A percentile compares a stretch with the other conserved stretches of the same genome.
Evolutionary conservation across 2,797 vertebrate species (phyloP).

Genomic region (Pygocentrus nattereri): DNA sequence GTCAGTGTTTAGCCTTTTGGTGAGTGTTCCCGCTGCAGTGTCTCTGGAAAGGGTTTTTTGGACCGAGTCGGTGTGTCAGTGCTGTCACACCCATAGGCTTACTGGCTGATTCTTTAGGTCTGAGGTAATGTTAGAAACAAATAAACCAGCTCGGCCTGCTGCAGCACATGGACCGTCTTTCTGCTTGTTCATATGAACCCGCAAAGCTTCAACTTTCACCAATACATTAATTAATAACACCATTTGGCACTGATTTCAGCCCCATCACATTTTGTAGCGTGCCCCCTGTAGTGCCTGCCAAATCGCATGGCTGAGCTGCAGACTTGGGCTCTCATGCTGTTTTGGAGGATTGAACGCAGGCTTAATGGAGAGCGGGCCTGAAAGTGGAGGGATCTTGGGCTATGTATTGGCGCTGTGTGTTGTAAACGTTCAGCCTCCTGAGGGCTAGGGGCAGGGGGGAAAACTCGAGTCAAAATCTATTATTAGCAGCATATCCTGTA

Average conservation of each 20-base stretch:
- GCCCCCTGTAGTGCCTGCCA: not conserved
- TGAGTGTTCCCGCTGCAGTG: not conserved
- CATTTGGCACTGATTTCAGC: not conserved
- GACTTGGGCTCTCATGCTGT: not conserved
- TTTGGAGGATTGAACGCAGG: not conserved
- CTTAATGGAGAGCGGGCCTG: constrained; percentile 9
- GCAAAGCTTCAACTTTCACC: not conserved
- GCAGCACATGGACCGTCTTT: not conserved
- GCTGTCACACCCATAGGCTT: constrained; percentile 51
- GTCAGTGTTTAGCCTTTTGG: not conserved
- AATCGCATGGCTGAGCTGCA: not conserved
- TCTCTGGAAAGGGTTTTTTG: constrained; percentile 4
- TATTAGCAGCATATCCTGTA: constrained; percentile 58
- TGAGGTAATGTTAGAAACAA: constrained; percentile 49
- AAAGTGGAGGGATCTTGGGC: constrained; percentile 9
- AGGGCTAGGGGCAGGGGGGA: constrained; percentile 12
- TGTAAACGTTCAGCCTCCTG: not conserved
- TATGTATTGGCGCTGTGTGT: not conserved
- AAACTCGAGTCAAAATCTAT: constrained; percentile 54
- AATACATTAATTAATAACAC: not conserved
- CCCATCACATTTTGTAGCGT: not conserved
- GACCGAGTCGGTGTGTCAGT: constrained; percentile 17
- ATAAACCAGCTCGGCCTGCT: not conserved
- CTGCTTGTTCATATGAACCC: not conserved
- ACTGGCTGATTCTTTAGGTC: constrained; percentile 45